Base-by-base conservation (phyloP, 2,797 vertebrate genomes). In the Eptatretus atami region DNA sequence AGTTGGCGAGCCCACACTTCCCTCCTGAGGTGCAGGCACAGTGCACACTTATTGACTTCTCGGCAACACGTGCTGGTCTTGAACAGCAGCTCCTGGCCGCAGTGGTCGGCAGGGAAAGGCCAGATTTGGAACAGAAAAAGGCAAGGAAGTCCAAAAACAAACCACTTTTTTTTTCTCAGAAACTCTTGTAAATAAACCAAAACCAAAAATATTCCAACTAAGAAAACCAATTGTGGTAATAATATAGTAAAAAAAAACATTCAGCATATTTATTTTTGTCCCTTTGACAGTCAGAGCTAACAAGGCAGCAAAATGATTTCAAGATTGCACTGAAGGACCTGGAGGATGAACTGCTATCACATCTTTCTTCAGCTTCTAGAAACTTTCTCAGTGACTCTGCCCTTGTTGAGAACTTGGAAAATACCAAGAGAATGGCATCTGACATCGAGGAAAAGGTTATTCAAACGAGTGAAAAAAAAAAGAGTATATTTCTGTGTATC, bases 21-120 rank as follows among this genome's bases (percentile, higher is more conserved):
- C 87, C 81, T 65, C 92, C 92, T 0, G 90, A 98, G 73, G 77
- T 96, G 69, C 92, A 98, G 73, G 88, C 88, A 5, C 92, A 98
- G 75, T 84, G 85, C 72, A 96, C 87, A 13, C 76, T 98, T 68
- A 83, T 95, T 66, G 82, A 96, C 71, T 98, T 98, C 75, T 90
- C 81, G 0, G 85, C 94, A 71, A 93, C 84, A 2, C 75, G 78
- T 6, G 80, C 82, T 0, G 86, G 87, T 13, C 72, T 98, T 66
- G 87, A 95, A 71, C 88, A 98, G 68, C 90, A 98, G 72, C 77
- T 98, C 66, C 75, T 98, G 25, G 86, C 86, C 0, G 74, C 81
- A 0, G 85, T 94, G 65, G 90, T 98, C 72, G 78, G 75, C 75
- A 78, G 77, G 78, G 88, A 94, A 71, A 77, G 86, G 63, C 90